These are phyloP conservation scores for Nematolebias whitei DNA, from an alignment of 2,113 vertebrate species.

Conservation along the genomic window DNA sequence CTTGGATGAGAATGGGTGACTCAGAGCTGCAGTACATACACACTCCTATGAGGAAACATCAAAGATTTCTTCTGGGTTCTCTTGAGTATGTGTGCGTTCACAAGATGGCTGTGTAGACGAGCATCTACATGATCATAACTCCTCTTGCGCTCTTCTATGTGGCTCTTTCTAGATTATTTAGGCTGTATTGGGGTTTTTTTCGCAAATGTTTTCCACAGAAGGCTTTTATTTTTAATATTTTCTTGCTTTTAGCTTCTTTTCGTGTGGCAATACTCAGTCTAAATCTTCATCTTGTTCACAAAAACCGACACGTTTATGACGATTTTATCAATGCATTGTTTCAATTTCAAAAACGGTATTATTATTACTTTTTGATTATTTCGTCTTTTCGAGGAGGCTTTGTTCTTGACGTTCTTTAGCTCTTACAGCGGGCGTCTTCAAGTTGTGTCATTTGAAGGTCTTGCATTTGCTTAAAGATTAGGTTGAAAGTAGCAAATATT, in stretches of 20 bases:
- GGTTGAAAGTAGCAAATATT: neutral
- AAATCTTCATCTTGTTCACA: neutral
- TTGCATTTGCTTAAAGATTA: neutral
- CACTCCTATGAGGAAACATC: slow-evolving; percentile 80
- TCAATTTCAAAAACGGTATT: neutral
- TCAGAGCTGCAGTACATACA: slow-evolving; percentile 63
- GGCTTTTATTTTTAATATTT: slow-evolving; percentile 1
- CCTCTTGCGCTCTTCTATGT: neutral
- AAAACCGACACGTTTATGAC: too few species aligned
- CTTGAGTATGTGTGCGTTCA: slow-evolving; percentile 34
- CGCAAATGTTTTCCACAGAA: neutral
- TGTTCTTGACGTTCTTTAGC: neutral
- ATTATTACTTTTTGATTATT: slow-evolving; percentile 6
- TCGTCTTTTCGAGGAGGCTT: neutral
- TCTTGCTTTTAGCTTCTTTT: slow-evolving; percentile 6
- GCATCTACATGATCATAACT: slow-evolving; percentile 48
- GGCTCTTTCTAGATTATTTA: slow-evolving; percentile 12
- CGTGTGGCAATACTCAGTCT: neutral
- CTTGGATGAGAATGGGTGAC: slow-evolving; percentile 61
- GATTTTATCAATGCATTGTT: neutral
- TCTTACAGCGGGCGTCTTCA: slow-evolving; percentile 4
- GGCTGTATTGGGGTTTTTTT: neutral
- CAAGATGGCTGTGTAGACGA: slow-evolving; percentile 66
- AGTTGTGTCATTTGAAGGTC: slow-evolving; percentile 29
- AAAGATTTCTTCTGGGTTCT: slow-evolving; percentile 79